Base-by-base conservation (phyloP, 2,888 invertebrate species). In the Diarsia dahlii region DNA sequence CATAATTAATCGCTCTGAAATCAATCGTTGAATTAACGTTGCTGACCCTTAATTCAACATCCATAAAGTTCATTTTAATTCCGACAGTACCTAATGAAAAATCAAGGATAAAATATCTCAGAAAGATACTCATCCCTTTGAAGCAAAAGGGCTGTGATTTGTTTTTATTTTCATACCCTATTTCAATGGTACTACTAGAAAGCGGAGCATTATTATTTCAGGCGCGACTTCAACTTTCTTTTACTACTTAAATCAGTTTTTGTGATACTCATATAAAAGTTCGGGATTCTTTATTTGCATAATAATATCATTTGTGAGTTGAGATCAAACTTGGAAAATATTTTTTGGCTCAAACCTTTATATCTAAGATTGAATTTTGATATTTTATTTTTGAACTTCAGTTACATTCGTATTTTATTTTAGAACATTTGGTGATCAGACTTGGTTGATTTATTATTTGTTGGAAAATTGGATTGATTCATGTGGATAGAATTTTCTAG, bases 301-400 rank as follows among this genome's bases (percentile, higher is more conserved):
- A 85, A 78, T 82, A 82, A 83, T 84, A 80, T 85, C 79, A 84
- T 88, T 89, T 87, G 81, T 77, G 81, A 83, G 74, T 82, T 62
- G 48, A 78, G 74, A 80, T 71, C 82, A 70, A 82, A 80, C 45
- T 80, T 77, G 39, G 23, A 50, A 73, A 74, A 80, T 15, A 52
- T 84, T 79, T 71, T 71, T 66, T 45, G 23, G 28, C 54, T 46
- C 23, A 64, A 82, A 60, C 70, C 73, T 79, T 34, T 50, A 76
- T 76, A 67, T 73, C 75, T 73, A 74, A 78, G 58, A 86, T 79
- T 80, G 75, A 78, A 81, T 82, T 78, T 76, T 64, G 69, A 75
- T 81, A 71, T 80, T 75, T 74, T 56, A n/a, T 81, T 12, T 76
- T 50, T 54, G 54, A 67, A 74, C 23, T 74, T 74, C 45, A 50